Evolutionary conservation across 2,888 invertebrate species (phyloP), one percentile per base, ranked within the genome.

Genomic region (Germaria angustata): DNA sequence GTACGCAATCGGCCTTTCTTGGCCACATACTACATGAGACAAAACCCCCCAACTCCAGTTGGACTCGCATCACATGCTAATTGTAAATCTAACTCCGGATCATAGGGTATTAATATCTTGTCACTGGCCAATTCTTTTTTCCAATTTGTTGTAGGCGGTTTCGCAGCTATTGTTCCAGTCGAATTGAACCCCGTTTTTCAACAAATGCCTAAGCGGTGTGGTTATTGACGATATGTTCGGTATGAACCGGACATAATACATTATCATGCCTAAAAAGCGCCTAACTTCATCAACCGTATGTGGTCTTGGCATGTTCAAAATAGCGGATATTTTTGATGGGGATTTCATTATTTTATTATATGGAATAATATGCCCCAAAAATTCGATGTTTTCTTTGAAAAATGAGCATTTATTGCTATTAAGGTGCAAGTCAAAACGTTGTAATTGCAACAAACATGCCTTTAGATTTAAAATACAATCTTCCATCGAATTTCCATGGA

Each of bases 291-390:
- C 49, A 8, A 28, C 8, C 0, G 7, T 15, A 3, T 32, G n/a
- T 7, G 28, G 53, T 28, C 7, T 24, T 69, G 32, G n/a, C 53
- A 2, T 63, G 44, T 22, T 63, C 75, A 0, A 57, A 46, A 2
- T 49, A 41, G 17, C 81, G 84, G 59, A 85, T 81, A 49, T 69
- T 84, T n/a, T 32, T 63, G 15, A 83, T 75, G 6, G 78, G 59
- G 69, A 84, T 73, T 1, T 84, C 61, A 11, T 84, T 63, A 1
- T 78, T 81, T 71, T 46, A 59, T 2, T 63, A n/a, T 2, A 75
- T 78, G 2, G 78, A 71, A 39, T 66, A 68, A 22, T 59, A 68
- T 2, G 59, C 20, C n/a, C 51, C 36, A 0, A 66, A 4, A 1
- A 76, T 34, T 0, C 59, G 15, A 5, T 55, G 49, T 20, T 68